Evolutionary conservation across 2,113 vertebrate species (phyloP), one percentile per base, ranked within the genome.

Genomic region (Felis chaus): DNA sequence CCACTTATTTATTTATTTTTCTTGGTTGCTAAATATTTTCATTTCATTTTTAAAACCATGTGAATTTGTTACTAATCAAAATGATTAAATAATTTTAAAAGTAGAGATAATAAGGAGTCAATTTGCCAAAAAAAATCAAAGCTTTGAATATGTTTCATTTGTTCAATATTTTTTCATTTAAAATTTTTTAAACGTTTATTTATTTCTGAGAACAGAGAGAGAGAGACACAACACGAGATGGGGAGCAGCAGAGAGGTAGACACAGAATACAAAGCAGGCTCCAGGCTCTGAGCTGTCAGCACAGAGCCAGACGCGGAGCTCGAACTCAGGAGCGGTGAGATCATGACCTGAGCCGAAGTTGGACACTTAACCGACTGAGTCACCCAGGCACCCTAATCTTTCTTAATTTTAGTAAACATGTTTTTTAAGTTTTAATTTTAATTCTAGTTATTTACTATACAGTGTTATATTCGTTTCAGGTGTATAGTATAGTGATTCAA

Each of bases 41-140:
- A 53, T 45, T 80, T 87, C 8, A 84, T 79, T 91, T 96, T 78
- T 41, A 92, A 96, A 97, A 55, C 2, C n/a, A 65, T 29, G 45
- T 69, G 18, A 71, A 33, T 78, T 57, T 57, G 23, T 71, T 86
- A 78, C 53, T 63, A 83, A 91, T 65, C 8, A 79, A 91, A 83
- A 82, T 39, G 23, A 48, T 71, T 25, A 63, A 41, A 45, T 76
- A 36, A 41, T 50, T 76, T 83, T 11, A 31, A 57, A 68, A 53
- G 55, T 18, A 69, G n/a, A 71, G 57, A 82, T 36, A 69, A 63
- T 69, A 86, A 82, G 16, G 9, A 82, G 90, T 91, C 15, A 36
- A 33, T 41, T 66, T 86, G 19, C 5, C 71, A 33, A 74, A 68
- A 79, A 79, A 73, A 81, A 66, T 68, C 27, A 76, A 87, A 76